These are phyloP conservation scores for Fragum fragum DNA, from an alignment of 2,888 invertebrate genomes.

Conservation along the genomic window DNA sequence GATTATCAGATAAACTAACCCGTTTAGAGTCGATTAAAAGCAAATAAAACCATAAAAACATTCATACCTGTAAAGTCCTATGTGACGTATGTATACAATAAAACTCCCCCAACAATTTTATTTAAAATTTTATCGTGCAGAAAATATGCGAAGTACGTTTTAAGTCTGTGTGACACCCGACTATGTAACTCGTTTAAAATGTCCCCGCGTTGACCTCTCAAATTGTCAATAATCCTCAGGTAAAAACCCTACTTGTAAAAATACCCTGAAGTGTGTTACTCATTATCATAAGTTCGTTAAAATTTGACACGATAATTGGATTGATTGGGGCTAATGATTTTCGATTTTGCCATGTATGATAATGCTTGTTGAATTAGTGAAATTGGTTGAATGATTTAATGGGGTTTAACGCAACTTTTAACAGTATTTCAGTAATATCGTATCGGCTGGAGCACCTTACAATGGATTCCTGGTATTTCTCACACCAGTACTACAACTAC, in stretches of 20 bases:
- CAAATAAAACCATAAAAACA: not conserved
- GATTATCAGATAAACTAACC: too few species aligned
- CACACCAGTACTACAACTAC: too few species aligned
- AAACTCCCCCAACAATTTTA: not conserved
- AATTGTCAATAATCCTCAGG: not conserved
- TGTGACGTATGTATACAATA: too few species aligned
- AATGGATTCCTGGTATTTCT: too few species aligned
- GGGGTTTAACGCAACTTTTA: too few species aligned
- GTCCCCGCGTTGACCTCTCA: not conserved
- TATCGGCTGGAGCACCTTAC: too few species aligned
- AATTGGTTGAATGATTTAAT: too few species aligned
- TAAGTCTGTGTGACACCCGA: not conserved
- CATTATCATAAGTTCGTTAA: not conserved
- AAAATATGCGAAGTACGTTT: not conserved
- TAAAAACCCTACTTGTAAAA: constrained; percentile 3
- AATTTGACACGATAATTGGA: not conserved
- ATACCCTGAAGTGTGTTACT: not conserved
- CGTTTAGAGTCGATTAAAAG: too few species aligned
- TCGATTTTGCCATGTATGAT: too few species aligned
- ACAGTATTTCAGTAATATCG: too few species aligned
- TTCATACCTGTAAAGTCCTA: too few species aligned
- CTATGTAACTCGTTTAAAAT: not conserved
- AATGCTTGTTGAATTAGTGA: too few species aligned
- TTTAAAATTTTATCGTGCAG: not conserved
- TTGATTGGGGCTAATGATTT: not conserved